phyloP scores from a whole-genome alignment of 2,888 invertebrate species.

The Salpingus planirostris region DNA sequence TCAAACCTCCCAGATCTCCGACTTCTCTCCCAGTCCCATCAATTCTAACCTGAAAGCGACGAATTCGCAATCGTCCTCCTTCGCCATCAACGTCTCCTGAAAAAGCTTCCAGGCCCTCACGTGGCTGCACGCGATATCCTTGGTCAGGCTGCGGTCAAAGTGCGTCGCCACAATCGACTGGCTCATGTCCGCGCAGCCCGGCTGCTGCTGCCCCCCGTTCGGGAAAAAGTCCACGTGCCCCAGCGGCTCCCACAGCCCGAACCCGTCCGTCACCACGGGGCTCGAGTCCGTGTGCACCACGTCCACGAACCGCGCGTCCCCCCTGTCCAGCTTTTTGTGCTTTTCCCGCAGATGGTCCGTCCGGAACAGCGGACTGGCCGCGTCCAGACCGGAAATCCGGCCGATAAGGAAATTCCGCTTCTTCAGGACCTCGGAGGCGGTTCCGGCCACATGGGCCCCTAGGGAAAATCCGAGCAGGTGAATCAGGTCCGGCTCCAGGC shows the following conservation, averaged over 20 bases:
- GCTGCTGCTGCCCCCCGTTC: conserved; percentile 53
- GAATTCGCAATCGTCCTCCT: conserved; percentile 42
- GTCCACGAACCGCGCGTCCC: conserved; percentile 57
- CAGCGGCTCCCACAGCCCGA: conserved; percentile 50
- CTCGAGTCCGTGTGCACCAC: conserved; percentile 60
- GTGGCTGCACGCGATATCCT: conserved; percentile 50
- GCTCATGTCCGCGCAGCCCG: conserved; percentile 48
- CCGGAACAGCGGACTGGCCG: conserved; percentile 72
- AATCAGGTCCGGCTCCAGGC: conserved; percentile 40
- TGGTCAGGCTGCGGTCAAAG: conserved; percentile 36
- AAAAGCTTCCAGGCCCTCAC: conserved; percentile 48
- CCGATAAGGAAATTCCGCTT: conserved; percentile 42
- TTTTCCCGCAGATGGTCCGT: conserved; percentile 46
- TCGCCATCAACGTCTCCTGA: conserved; percentile 43
- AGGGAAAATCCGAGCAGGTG: conserved; percentile 53
- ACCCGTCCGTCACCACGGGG: conserved; percentile 50
- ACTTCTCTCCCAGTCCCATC: no score
- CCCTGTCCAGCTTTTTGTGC: conserved; percentile 49
- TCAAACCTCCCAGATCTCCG: no score
- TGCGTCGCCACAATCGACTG: conserved; percentile 50
- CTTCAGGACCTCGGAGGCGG: conserved; percentile 48
- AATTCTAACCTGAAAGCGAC: no score
- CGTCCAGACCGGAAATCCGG: conserved; percentile 63
- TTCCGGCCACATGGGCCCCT: conserved; percentile 53
- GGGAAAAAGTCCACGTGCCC: conserved; percentile 54